These are phyloP conservation scores for Hemaris fuciformis DNA, from an alignment of 2,888 invertebrate species.

Conservation along the genomic window DNA sequence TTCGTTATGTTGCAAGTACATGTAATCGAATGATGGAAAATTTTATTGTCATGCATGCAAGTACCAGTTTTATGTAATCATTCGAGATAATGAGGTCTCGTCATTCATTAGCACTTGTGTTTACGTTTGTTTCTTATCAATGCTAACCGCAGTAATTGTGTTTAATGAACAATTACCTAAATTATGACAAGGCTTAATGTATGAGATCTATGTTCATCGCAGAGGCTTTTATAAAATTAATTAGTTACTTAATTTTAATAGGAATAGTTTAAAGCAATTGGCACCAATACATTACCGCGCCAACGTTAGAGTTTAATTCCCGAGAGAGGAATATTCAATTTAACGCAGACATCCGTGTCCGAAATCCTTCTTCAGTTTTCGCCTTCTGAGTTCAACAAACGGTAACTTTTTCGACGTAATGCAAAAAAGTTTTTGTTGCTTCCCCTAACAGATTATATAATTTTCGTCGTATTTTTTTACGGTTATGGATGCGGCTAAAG, in stretches of 20 bases:
- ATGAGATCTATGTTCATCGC: too few relatives aligned
- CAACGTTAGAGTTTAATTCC: not conserved
- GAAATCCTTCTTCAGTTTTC: not conserved
- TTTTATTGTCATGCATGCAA: constrained; percentile 4
- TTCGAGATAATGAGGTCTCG: constrained; percentile 5
- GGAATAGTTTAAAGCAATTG: not conserved
- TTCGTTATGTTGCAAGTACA: not conserved
- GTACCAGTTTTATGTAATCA: constrained; percentile 8
- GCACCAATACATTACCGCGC: not conserved
- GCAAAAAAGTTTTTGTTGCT: not conserved
- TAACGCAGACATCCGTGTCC: not conserved
- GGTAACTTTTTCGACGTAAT: not conserved
- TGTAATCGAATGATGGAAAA: constrained; percentile 4
- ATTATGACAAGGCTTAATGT: not conserved
- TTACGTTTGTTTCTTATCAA: not conserved
- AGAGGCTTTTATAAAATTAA: too few relatives aligned
- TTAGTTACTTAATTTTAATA: not conserved
- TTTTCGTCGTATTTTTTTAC: constrained; percentile 9
- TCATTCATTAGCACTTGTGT: constrained; percentile 10
- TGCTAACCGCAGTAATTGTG: not conserved
- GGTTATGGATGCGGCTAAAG: not conserved
- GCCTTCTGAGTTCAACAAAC: not conserved
- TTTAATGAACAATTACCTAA: not conserved
- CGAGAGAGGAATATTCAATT: not conserved
- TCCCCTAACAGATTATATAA: not conserved